A percentile compares a stretch with the other conserved stretches of the same genome.
These are phyloP conservation scores for Gallinago nigripennis DNA, from an alignment of 2,797 vertebrate species.

Conservation along the genomic window DNA sequence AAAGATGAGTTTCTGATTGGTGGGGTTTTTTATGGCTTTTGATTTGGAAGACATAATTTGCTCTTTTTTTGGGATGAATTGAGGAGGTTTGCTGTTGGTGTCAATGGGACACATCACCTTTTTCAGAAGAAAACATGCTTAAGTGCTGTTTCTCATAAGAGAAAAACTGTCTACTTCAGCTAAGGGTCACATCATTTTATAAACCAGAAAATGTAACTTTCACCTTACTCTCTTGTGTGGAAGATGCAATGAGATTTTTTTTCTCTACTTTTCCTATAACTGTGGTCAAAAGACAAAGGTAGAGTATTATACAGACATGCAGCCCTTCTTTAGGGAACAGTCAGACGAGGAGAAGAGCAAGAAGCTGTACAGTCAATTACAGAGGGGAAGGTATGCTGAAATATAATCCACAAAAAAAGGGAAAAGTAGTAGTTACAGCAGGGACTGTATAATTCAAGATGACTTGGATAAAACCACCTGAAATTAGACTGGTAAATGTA, in stretches of 20 bases:
- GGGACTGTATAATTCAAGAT: background rate
- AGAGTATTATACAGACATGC: background rate
- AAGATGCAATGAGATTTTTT: background rate
- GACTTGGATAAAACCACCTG: background rate
- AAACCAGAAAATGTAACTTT: background rate
- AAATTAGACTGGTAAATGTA: background rate
- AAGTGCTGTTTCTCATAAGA: background rate
- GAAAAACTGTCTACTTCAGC: background rate
- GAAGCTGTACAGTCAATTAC: background rate
- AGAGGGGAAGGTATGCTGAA: background rate
- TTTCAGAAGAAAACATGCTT: background rate
- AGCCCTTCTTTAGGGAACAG: background rate
- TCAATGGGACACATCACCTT: background rate
- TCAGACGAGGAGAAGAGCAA: background rate
- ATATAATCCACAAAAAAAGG: background rate
- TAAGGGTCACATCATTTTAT: background rate
- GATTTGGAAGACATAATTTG: background rate
- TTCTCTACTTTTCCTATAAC: background rate
- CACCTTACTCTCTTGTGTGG: background rate
- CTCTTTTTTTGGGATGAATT: background rate
- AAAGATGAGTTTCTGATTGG: fast-evolving
- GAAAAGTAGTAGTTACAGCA: background rate
- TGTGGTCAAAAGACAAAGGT: background rate
- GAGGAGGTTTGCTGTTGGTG: background rate
- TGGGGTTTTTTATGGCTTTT: background rate